Evolutionary conservation across 2,888 invertebrate genomes (phyloP).

Genomic region (Eulithis testata): DNA sequence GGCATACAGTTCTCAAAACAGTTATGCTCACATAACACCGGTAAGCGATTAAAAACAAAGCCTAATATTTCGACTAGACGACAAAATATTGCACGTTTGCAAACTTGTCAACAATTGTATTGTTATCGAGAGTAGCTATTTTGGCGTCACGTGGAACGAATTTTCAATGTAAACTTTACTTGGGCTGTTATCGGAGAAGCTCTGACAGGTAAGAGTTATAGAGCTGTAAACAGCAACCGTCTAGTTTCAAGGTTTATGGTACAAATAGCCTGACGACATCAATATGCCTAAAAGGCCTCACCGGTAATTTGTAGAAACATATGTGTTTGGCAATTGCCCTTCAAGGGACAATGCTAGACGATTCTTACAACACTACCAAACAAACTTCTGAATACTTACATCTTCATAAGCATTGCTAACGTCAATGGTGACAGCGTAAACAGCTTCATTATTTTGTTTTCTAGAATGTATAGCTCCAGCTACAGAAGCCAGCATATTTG

Average conservation of each 20-base stretch:
- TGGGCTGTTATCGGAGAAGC: neutral
- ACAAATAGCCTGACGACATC: too few relatives aligned
- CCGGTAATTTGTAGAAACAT: too few relatives aligned
- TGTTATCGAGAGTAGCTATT: conserved; percentile 53
- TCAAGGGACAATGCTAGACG: too few relatives aligned
- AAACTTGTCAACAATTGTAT: conserved; percentile 50
- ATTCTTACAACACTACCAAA: too few relatives aligned
- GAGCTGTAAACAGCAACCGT: too few relatives aligned
- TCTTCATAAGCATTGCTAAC: too few relatives aligned
- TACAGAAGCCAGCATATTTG: conserved; percentile 9
- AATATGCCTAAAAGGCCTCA: too few relatives aligned
- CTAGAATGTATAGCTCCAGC: neutral
- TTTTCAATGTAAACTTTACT: conserved; percentile 12
- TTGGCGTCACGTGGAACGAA: conserved; percentile 52
- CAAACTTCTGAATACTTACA: too few relatives aligned
- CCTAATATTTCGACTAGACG: conserved; percentile 50
- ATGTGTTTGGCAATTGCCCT: too few relatives aligned
- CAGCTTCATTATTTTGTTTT: neutral
- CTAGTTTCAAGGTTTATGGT: too few relatives aligned
- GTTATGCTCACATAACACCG: conserved; percentile 36
- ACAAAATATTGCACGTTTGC: conserved; percentile 41
- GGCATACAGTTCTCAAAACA: conserved; percentile 30
- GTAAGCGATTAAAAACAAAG: conserved; percentile 40
- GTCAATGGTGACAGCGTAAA: neutral
- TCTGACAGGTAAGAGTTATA: neutral